Base-by-base conservation (phyloP, 2,888 invertebrate genomes). In the Mactromeris polynyma region DNA sequence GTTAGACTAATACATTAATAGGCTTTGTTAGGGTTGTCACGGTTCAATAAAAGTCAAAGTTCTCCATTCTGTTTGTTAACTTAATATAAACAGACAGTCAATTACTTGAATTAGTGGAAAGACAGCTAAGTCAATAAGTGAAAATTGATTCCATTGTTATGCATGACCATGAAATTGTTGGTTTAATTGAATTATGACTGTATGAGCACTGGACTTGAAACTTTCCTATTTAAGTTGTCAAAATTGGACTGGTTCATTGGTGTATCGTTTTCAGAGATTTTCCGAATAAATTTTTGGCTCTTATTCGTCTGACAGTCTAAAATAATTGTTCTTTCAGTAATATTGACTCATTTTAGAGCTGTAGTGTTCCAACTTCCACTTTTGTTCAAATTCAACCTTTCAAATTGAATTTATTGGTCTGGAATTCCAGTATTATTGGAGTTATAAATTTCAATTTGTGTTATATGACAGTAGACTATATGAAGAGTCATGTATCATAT, bases 81-180 rank as follows among this genome's bases (percentile, higher is more conserved):
- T 33, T 33, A 26, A 64, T 58, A 58, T 26, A 64, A 73, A 73
- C 73, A 73, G 36, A 36, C 73, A 73, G n/a, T n/a, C n/a, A n/a
- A n/a, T n/a, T n/a, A n/a, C n/a, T n/a, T n/a, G n/a, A n/a, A 73
- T 73, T 73, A 73, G 36, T 14, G 11, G 17, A 36, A 7, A 33
- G 73, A 73, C 73, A 73, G 36, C 73, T 73, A 33, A 36, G 73
- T 73, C 73, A 73, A 73, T 64, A 73, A 73, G 73, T 73, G 33
- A 73, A 33, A 36, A 73, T 73, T 73, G 73, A 14, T 33, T 73
- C 36, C 17, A 36, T 73, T 73, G 33, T 33, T 26, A 73, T 73
- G n/a, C 36, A 36, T 33, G 73, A 33, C 19, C 36, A 21, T 73
- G 33, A 33, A 33, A 73, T 73, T 73, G 73, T 73, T 9, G 0